Base-by-base conservation (phyloP, 2,888 invertebrate species). In the Eupithecia vulgata region DNA sequence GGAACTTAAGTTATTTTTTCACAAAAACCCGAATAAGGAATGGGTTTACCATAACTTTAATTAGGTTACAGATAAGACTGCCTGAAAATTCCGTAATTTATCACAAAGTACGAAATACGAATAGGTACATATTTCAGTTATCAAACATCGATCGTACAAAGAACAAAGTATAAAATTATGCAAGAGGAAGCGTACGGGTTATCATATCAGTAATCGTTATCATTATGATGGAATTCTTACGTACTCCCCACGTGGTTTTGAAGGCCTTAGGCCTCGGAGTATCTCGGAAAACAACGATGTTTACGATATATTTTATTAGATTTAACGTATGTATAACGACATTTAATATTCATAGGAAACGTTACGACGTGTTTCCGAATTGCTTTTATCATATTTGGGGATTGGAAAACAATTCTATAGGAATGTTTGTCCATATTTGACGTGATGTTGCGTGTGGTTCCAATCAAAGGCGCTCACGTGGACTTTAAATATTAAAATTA, bases 201-300 rank as follows among this genome's bases (percentile, higher is more conserved):
- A 85, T 86, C 85, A 81, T 85, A 86, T 85, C 84, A 81, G 40
- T 42, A 25, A 65, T 65, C 65, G 40, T 65, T 65, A 85, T 85
- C 83, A 81, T 65, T 61, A 72, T 84, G 83, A 81, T 81, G 83
- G 81, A 82, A 85, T 85, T 79, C 83, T 82, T 81, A 82, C 82
- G 78, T 71, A 74, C 75, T 69, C 59, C 78, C 76, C 80, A 75
- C 75, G 80, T 80, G 76, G 78, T 76, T 72, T 71, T 65, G 17
- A 79, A 79, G 83, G 81, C 83, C 83, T 81, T 81, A 65, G 57
- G 61, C 30, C 5, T 6, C 34, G 17, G n/a, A n/a, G 61, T 68
- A 66, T 75, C 71, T 73, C 42, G 65, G 67, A 65, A 69, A 61
- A 70, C 66, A 68, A 75, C 62, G 42, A 75, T 72, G 76, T 74